Evolutionary conservation across 2,888 invertebrate genomes (phyloP).

Genomic region (Machimus rusticus): DNA sequence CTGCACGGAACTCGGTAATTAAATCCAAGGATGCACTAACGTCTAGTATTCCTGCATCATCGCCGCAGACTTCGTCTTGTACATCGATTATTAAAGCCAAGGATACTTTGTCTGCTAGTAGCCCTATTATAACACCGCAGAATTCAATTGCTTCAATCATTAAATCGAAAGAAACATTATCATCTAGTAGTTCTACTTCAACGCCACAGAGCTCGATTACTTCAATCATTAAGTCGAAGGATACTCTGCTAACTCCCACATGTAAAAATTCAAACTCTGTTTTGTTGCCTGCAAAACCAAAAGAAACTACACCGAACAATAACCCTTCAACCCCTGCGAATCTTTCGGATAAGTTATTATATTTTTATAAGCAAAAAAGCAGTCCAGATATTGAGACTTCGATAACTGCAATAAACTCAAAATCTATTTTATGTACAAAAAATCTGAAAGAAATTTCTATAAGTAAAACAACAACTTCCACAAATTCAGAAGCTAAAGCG

Average conservation of each 20-base stretch:
- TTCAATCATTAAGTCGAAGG: not conserved
- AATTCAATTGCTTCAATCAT: not conserved
- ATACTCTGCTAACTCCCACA: not conserved
- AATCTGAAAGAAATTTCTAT: conserved; percentile 7
- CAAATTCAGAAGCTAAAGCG: not conserved
- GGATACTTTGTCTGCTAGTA: not conserved
- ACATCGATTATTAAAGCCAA: no score
- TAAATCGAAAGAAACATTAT: not conserved
- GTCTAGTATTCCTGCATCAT: not conserved
- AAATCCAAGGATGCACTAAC: not conserved
- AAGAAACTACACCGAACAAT: not conserved
- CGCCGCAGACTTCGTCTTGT: not conserved
- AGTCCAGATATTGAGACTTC: not conserved
- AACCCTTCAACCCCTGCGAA: not conserved
- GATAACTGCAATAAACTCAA: not conserved
- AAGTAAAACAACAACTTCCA: not conserved
- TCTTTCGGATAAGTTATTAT: not conserved
- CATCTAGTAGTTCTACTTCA: not conserved
- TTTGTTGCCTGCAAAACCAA: not conserved
- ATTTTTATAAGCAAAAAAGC: not conserved
- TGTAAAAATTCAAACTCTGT: not conserved
- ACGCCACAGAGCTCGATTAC: not conserved
- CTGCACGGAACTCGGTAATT: not conserved
- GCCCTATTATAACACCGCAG: not conserved
- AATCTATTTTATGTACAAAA: not conserved